Percentiles rank a stretch among this genome's conserved stretches.
These are phyloP conservation scores for Podargus strigoides DNA, from an alignment of 2,797 vertebrate genomes.

Conservation along the genomic window DNA sequence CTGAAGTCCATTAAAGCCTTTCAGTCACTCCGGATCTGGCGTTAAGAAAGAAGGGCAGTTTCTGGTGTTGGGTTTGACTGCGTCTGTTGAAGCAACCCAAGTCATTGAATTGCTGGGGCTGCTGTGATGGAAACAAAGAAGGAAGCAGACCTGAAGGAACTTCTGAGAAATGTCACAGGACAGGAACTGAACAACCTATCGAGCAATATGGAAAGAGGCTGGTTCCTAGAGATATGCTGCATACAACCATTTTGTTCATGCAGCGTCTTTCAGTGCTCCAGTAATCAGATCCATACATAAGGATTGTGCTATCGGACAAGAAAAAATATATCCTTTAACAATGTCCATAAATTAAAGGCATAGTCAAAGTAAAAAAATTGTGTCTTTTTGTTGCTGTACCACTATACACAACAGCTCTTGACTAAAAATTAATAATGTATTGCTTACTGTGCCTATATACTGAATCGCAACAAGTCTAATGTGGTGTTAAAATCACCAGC, in stretches of 20 bases:
- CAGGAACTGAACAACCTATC: constrained; percentile 44
- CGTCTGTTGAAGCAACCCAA: neutral
- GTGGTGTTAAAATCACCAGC: neutral
- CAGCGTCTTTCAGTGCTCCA: neutral
- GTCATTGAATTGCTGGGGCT: neutral
- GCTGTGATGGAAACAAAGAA: constrained; percentile 46
- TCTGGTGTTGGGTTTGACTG: neutral
- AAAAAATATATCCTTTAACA: neutral
- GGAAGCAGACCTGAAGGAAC: constrained; percentile 54
- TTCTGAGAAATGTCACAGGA: constrained; percentile 58
- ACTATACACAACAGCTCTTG: neutral
- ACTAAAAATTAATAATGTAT: neutral
- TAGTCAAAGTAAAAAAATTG: neutral
- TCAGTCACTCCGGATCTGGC: neutral
- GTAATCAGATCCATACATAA: neutral
- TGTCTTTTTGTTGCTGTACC: neutral
- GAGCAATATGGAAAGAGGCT: constrained; percentile 47
- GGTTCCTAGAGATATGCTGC: constrained; percentile 33
- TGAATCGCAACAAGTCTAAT: neutral
- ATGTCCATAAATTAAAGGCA: neutral
- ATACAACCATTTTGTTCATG: neutral
- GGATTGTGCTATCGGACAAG: neutral
- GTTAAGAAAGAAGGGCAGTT: neutral
- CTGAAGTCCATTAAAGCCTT: neutral
- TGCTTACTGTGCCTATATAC: neutral